Evolutionary conservation across 2,113 vertebrate species (phyloP).

Genomic region (Pandion haliaetus): DNA sequence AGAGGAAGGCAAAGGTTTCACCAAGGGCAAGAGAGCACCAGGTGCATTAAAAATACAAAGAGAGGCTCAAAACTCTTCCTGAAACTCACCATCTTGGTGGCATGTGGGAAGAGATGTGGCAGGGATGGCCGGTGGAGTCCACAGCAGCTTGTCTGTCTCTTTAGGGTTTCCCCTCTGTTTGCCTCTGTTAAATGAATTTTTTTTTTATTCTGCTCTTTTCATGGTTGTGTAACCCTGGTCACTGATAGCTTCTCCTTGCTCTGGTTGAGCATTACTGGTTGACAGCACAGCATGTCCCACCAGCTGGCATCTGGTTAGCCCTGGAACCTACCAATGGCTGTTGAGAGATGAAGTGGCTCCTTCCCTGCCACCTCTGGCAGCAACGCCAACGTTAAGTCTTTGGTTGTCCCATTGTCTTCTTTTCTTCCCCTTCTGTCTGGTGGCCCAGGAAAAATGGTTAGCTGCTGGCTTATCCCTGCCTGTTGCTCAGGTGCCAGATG

Average conservation of each 20-base stretch:
- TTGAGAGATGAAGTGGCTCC: neutral
- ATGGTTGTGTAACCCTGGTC: neutral
- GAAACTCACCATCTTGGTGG: neutral
- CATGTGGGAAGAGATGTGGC: neutral
- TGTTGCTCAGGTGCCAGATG: neutral
- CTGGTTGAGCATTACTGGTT: neutral
- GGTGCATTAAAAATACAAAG: neutral
- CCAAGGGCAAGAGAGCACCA: neutral
- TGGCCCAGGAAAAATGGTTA: neutral
- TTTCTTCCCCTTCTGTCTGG: neutral
- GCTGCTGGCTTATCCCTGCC: neutral
- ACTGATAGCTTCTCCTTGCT: neutral
- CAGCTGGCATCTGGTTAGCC: neutral
- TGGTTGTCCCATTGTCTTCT: neutral
- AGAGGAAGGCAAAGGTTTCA: neutral
- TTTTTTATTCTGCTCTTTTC: neutral
- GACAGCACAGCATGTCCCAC: neutral
- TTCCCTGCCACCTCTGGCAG: neutral
- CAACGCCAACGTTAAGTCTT: neutral
- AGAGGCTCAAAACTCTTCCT: neutral
- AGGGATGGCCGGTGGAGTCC: neutral
- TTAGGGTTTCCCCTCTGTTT: neutral
- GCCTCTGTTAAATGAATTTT: neutral
- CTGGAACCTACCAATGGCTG: neutral
- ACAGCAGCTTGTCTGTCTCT: neutral